Evolutionary conservation across 1,140 invertebrate species (phyloP).

Genomic region (Lepidotrigona ventralis): DNA sequence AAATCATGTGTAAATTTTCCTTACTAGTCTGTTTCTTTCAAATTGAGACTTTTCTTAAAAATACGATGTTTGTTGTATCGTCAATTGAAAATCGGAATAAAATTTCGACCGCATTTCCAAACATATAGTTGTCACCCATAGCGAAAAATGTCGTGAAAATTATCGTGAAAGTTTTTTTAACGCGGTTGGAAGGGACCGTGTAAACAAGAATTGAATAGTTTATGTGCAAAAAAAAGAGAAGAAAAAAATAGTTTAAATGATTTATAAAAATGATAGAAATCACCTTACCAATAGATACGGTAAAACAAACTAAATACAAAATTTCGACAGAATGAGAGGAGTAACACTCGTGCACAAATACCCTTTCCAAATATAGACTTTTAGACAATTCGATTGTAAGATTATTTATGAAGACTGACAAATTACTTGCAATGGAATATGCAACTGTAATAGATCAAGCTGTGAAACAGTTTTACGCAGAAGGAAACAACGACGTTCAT

Average conservation of each 20-base stretch:
- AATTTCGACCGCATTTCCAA: not conserved
- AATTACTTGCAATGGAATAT: slow-evolving; percentile 64
- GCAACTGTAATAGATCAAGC: slow-evolving; percentile 77
- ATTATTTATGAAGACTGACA: not conserved
- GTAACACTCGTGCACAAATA: not conserved
- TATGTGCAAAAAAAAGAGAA: not conserved
- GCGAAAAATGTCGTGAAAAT: not conserved
- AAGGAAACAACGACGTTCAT: slow-evolving; percentile 86
- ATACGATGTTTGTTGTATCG: not conserved
- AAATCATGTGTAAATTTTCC: not conserved
- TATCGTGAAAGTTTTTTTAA: not conserved
- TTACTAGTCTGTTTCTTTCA: not conserved
- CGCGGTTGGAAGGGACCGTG: not conserved
- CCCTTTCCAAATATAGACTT: not conserved
- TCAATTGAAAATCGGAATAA: not conserved
- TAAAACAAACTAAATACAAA: not conserved
- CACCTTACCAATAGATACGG: not conserved
- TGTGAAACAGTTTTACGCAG: slow-evolving; percentile 80
- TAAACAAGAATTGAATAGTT: slow-evolving; percentile 9
- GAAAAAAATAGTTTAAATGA: slow-evolving; percentile 1
- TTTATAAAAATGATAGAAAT: not conserved
- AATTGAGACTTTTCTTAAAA: not conserved
- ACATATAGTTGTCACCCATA: not conserved
- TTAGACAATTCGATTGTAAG: slow-evolving; percentile 1
- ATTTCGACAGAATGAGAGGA: not conserved